phyloP scores from a whole-genome alignment of 64 coral and sea anemone species.

The Cladopsammia gracilis region DNA sequence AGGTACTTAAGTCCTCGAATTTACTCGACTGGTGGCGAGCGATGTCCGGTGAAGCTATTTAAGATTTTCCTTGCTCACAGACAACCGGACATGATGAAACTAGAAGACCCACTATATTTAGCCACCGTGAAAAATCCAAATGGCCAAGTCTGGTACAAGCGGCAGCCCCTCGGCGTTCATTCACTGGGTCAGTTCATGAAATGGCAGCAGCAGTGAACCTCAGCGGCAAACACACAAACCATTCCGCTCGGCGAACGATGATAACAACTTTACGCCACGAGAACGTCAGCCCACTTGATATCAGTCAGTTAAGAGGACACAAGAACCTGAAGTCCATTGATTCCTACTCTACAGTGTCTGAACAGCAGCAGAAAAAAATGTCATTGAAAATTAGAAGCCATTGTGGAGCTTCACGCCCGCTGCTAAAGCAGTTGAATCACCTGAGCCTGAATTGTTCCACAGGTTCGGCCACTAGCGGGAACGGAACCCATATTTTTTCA shows the following conservation, averaged over 20 bases:
- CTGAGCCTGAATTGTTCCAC: no score
- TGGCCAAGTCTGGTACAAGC: slow-evolving; percentile 6
- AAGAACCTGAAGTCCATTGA: no score
- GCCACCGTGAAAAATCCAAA: slow-evolving; percentile 8
- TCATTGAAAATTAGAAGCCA: no score
- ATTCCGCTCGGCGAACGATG: slow-evolving; percentile 33
- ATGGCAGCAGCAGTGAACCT: slow-evolving; percentile 1
- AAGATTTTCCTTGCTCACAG: slow-evolving; percentile 31
- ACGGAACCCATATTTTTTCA: no score
- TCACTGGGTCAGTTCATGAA: not conserved
- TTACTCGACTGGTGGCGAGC: slow-evolving; percentile 1
- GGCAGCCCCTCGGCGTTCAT: slow-evolving; percentile 9
- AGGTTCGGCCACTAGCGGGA: no score
- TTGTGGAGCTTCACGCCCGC: no score
- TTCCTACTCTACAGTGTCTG: no score
- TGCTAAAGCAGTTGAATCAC: no score
- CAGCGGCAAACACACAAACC: not conserved
- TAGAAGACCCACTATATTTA: slow-evolving; percentile 20
- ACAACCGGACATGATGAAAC: slow-evolving; percentile 22
- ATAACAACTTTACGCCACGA: not conserved
- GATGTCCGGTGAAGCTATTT: slow-evolving; percentile 61
- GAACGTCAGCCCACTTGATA: not conserved
- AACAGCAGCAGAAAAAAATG: no score
- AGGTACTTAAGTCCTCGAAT: slow-evolving; percentile 43
- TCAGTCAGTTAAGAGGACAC: no score